Percentiles rank a stretch among this genome's conserved stretches.
Evolutionary conservation across 2,113 vertebrate species (phyloP).

Genomic region (Neodontobutis hainanensis): DNA sequence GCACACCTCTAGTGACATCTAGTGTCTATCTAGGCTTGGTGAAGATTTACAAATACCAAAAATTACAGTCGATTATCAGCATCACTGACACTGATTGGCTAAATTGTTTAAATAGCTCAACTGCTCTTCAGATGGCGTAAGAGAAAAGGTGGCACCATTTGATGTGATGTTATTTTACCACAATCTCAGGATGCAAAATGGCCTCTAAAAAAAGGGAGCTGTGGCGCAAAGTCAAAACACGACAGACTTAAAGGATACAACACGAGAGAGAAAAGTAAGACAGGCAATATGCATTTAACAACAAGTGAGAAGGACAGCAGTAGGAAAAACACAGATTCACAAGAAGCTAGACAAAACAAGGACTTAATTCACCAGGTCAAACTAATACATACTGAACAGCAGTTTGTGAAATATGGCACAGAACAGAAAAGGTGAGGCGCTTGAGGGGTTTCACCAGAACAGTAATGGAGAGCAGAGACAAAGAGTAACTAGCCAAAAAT

Average conservation of each 20-base stretch:
- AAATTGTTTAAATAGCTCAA: constrained; percentile 1
- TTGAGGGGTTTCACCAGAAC: constrained; percentile 26
- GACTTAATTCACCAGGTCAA: constrained; percentile 60
- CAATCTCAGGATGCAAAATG: constrained; percentile 40
- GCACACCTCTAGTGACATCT: constrained; percentile 48
- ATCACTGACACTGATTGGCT: background rate
- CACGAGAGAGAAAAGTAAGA: constrained; percentile 43
- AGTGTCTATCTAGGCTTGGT: constrained; percentile 48
- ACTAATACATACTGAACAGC: constrained; percentile 53
- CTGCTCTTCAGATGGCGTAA: constrained; percentile 9
- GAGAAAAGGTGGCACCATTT: constrained; percentile 2
- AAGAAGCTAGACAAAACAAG: constrained; percentile 62
- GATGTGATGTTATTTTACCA: background rate
- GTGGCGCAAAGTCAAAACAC: constrained; percentile 36
- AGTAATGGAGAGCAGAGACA: constrained; percentile 8
- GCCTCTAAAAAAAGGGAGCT: constrained; percentile 12
- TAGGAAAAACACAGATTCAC: constrained; percentile 66
- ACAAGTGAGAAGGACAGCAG: constrained; percentile 57
- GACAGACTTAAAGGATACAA: background rate
- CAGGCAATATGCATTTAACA: constrained; percentile 51
- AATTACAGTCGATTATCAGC: constrained; percentile 2
- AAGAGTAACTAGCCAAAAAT: background rate
- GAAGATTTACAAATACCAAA: constrained; percentile 1
- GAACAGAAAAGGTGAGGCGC: constrained; percentile 44
- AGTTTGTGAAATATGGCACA: constrained; percentile 67